Conservation (phyloP, 2,113 vertebrate species). For the Cnemophilus loriae region DNA sequence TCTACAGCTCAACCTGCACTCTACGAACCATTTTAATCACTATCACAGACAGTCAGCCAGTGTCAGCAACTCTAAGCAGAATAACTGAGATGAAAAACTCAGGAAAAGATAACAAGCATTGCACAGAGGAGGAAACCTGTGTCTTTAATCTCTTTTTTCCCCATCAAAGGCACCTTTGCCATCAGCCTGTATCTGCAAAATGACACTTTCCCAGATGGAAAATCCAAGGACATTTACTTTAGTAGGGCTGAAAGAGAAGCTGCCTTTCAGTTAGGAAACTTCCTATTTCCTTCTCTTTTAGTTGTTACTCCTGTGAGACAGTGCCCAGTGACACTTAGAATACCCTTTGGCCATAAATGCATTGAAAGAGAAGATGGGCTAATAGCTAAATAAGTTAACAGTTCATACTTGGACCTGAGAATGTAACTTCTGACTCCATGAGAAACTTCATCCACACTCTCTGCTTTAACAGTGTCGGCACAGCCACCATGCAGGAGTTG, state of each 20-base stretch:
- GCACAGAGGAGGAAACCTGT: not conserved
- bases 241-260: not conserved
- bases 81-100: not conserved
- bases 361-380: not conserved
- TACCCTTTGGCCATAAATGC: not conserved
- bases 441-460: not conserved
- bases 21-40: not conserved
- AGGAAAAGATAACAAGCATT: not conserved
- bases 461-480: not conserved
- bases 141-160: not conserved
- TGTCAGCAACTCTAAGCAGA: not conserved
- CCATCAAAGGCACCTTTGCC: not conserved
- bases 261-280: not conserved
- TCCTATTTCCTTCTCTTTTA: not conserved
- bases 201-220: not conserved
- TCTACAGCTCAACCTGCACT: not conserved
- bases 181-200: not conserved
- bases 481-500: not conserved
- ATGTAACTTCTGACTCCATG: not conserved
- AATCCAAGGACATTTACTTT: not conserved
- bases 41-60: not conserved
- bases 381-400: not conserved
- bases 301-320: not conserved
- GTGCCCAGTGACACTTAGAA: not conserved
- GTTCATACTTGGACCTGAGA: not conserved